phyloP scores from a whole-genome alignment of 2,888 invertebrate genomes.

The Tetranychus truncatus region DNA sequence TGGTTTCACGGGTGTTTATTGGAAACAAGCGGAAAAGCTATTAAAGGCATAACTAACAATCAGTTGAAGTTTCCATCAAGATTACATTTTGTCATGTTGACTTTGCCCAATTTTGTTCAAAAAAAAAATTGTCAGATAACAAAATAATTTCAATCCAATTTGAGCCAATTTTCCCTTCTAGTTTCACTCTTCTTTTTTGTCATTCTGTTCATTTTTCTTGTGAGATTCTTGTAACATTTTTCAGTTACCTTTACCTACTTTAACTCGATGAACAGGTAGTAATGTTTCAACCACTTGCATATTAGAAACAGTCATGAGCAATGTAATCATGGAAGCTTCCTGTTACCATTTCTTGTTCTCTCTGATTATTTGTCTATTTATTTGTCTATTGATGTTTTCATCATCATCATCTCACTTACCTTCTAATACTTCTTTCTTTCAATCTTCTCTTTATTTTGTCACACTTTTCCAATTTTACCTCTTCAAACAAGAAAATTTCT shows the following conservation, averaged over 20 bases:
- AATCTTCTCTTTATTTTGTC: neutral
- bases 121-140: too few species aligned
- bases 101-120: too few species aligned
- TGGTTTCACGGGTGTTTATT: too few species aligned
- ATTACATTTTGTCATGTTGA: too few species aligned
- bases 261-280: neutral
- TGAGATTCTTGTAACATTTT: neutral
- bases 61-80: too few species aligned
- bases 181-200: neutral
- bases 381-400: neutral
- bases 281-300: neutral
- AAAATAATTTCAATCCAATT: too few species aligned
- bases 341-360: neutral
- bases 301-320: neutral
- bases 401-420: neutral
- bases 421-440: neutral
- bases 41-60: too few species aligned
- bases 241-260: neutral
- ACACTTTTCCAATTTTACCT: too few species aligned
- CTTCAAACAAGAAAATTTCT: too few species aligned
- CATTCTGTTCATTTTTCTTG: neutral
- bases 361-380: constrained; percentile 4
- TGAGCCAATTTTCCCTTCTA: too few species aligned
- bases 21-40: too few species aligned
- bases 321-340: neutral